Percentiles rank a stretch among this genome's conserved stretches.
These are phyloP conservation scores for Baccha elongata DNA, from an alignment of 2,888 invertebrate genomes.

Conservation along the genomic window DNA sequence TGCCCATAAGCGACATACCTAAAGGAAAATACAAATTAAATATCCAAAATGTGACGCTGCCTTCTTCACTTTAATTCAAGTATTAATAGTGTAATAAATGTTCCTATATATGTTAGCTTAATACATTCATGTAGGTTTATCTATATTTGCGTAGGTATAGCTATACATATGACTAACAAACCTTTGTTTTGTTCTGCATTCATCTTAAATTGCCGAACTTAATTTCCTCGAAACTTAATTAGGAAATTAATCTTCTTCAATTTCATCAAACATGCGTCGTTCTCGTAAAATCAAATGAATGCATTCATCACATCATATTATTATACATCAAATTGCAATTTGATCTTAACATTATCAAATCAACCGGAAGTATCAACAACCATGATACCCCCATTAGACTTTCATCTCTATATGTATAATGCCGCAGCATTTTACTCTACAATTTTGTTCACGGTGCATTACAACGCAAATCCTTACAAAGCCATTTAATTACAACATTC, in stretches of 20 bases:
- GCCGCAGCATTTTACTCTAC: background rate
- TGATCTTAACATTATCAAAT: conserved; percentile 61
- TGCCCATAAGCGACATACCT: too few species aligned
- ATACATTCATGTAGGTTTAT: too few species aligned
- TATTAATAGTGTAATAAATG: too few species aligned
- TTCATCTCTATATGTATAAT: background rate
- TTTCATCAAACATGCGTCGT: conserved; percentile 2
- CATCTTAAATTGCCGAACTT: conserved; percentile 11
- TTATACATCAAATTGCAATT: conserved; percentile 70
- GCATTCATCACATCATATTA: conserved; percentile 59
- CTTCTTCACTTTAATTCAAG: too few species aligned
- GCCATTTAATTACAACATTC: conserved; percentile 73
- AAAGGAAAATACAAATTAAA: too few species aligned
- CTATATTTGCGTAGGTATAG: too few species aligned
- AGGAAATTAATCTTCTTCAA: conserved; percentile 66
- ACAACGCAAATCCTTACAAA: conserved; percentile 73
- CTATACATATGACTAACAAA: too few species aligned
- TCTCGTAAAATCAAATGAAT: conserved; percentile 58
- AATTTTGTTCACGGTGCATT: conserved; percentile 37
- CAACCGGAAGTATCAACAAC: conserved; percentile 66
- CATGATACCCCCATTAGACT: background rate
- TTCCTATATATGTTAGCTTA: too few species aligned
- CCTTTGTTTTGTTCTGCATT: background rate
- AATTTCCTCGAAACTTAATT: conserved; percentile 66
- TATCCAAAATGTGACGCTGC: too few species aligned